Percentiles rank a stretch among this genome's conserved stretches.
These are phyloP conservation scores for Lordiphosa mommai DNA, from an alignment of 1,140 invertebrate species.

Conservation along the genomic window DNA sequence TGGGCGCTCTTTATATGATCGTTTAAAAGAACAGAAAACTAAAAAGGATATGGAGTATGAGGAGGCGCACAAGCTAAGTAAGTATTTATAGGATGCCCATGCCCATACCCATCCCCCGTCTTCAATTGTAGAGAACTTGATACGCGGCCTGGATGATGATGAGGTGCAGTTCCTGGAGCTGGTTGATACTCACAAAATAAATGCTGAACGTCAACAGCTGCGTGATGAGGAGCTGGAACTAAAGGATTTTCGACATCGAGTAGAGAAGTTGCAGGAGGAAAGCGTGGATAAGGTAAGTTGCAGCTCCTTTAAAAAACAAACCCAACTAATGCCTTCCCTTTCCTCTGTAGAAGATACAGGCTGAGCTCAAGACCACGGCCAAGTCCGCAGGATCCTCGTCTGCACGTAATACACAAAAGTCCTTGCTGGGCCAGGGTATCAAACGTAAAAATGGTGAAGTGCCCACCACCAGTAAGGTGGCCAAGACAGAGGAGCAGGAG, in stretches of 20 bases:
- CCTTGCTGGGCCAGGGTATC: conserved; percentile 60
- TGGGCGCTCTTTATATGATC: conserved; percentile 90
- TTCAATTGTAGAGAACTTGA: conserved; percentile 90
- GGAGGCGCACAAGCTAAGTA: conserved; percentile 95
- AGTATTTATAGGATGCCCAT: conserved; percentile 44
- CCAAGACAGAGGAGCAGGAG: conserved; percentile 15
- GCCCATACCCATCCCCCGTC: neutral
- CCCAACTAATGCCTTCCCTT: no score
- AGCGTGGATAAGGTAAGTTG: conserved; percentile 83
- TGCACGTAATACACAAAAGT: conserved; percentile 61
- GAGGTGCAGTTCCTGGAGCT: conserved; percentile 95
- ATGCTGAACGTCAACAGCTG: conserved; percentile 89
- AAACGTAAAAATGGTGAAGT: conserved; percentile 84
- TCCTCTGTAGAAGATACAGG: conserved; percentile 68
- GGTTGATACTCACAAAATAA: conserved; percentile 91
- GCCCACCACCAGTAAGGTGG: conserved; percentile 45
- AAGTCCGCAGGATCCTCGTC: conserved; percentile 33
- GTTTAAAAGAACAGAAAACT: conserved; percentile 94
- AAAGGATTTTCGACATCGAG: conserved; percentile 89
- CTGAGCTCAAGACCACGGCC: conserved; percentile 55
- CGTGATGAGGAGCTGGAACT: conserved; percentile 91
- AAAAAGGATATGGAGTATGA: conserved; percentile 96
- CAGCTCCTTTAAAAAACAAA: neutral
- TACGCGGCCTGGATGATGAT: conserved; percentile 96
- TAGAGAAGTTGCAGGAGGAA: conserved; percentile 89